Evolutionary conservation across 2,888 invertebrate species (phyloP).

Genomic region (Muschampia plurimacula): DNA sequence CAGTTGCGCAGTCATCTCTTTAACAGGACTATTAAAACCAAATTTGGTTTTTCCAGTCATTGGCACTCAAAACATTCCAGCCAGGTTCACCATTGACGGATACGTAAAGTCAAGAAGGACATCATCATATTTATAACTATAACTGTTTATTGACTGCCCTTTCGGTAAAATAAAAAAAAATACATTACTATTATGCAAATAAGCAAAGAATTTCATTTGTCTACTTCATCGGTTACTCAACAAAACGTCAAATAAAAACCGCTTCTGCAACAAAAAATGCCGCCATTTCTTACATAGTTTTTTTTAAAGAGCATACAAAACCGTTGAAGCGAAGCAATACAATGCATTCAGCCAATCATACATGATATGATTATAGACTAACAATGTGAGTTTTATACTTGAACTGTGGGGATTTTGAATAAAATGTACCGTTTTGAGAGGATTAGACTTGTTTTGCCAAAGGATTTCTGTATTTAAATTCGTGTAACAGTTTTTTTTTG

Average conservation of each 20-base stretch:
- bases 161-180: not conserved
- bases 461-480: conserved; percentile 33
- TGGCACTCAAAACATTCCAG: too few species aligned
- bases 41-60: too few species aligned
- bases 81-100: too few species aligned
- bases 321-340: conserved; percentile 39
- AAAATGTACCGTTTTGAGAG: conserved; percentile 36
- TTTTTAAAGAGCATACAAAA: conserved; percentile 39
- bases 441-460: conserved; percentile 38
- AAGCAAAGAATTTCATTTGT: not conserved
- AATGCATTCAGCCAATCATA: conserved; percentile 42
- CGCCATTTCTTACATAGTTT: conserved; percentile 39
- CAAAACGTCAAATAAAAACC: conserved; percentile 41
- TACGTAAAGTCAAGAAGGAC: too few species aligned
- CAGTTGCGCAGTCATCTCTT: too few species aligned
- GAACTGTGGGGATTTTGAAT: conserved; percentile 32
- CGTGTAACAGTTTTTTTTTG: conserved; percentile 15
- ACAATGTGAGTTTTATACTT: conserved; percentile 41
- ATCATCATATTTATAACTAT: not conserved
- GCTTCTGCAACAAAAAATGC: conserved; percentile 37
- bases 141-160: conserved; percentile 10
- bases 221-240: conserved; percentile 26
- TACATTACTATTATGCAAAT: conserved; percentile 14
- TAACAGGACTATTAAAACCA: too few species aligned
- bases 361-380: conserved; percentile 44